Percentiles rank a stretch among this genome's conserved stretches.
Conservation (phyloP, 2,113 vertebrate species). For the Bambusicola thoracicus region DNA sequence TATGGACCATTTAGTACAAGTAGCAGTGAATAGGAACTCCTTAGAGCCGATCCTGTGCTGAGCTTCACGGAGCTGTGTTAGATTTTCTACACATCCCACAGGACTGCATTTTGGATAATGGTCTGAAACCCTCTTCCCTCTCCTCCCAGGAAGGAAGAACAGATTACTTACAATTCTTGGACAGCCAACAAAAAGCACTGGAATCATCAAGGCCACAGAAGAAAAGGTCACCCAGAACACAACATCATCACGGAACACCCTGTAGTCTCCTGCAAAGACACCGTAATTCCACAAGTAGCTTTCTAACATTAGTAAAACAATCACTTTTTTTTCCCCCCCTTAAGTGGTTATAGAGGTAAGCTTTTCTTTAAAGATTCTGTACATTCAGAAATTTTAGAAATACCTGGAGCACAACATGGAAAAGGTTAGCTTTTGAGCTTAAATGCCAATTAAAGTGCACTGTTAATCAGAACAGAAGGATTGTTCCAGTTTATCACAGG, state of each 20-base stretch:
- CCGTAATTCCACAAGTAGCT: neutral
- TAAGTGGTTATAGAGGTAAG: neutral
- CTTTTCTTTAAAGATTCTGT: neutral
- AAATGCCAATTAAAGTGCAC: neutral
- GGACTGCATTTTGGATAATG: neutral
- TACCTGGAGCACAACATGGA: neutral
- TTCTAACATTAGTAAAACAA: neutral
- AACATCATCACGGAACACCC: constrained; percentile 81
- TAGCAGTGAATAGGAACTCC: neutral
- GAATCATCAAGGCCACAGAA: constrained; percentile 81
- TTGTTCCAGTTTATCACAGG: neutral
- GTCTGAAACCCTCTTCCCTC: neutral
- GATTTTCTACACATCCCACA: neutral
- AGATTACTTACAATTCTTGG: constrained; percentile 87
- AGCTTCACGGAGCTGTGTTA: neutral
- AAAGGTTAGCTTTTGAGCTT: neutral
- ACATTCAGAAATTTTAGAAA: neutral
- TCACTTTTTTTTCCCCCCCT: neutral
- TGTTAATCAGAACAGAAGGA: neutral
- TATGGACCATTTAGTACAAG: neutral
- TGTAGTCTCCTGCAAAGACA: constrained; percentile 83
- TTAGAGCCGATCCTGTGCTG: neutral
- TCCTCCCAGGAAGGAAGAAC: neutral
- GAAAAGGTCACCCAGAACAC: constrained; percentile 92
- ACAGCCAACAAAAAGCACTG: constrained; percentile 86